These are phyloP conservation scores for Melanchra persicariae DNA, from an alignment of 2,888 invertebrate genomes.

Conservation along the genomic window DNA sequence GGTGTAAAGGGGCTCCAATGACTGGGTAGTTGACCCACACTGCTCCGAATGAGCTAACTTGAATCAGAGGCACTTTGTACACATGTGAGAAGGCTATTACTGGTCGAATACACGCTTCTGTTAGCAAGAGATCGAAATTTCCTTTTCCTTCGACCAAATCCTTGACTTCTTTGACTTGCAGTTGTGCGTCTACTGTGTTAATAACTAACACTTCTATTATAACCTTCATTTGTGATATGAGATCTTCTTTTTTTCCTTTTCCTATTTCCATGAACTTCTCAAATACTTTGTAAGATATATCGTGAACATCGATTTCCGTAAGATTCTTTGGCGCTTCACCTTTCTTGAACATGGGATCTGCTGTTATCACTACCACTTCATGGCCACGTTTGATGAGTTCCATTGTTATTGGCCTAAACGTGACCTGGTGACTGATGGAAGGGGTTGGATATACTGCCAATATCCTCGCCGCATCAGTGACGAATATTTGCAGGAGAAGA, in stretches of 20 bases:
- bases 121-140: slow-evolving; percentile 72
- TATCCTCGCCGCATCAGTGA: slow-evolving; percentile 72
- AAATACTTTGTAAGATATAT: slow-evolving; percentile 67
- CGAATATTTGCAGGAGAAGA: neutral
- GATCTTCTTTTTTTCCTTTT: slow-evolving; percentile 48
- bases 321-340: slow-evolving; percentile 71
- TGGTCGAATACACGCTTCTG: slow-evolving; percentile 68
- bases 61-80: slow-evolving; percentile 73
- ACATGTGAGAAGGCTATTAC: slow-evolving; percentile 65
- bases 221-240: slow-evolving; percentile 45
- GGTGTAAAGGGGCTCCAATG: slow-evolving; percentile 72
- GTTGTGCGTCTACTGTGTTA: slow-evolving; percentile 57
- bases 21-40: slow-evolving; percentile 53
- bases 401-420: slow-evolving; percentile 76
- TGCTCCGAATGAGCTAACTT: slow-evolving; percentile 72
- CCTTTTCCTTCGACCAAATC: slow-evolving; percentile 64
- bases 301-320: slow-evolving; percentile 78
- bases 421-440: slow-evolving; percentile 83
- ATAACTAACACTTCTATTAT: slow-evolving; percentile 40
- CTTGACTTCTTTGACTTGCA: slow-evolving; percentile 62
- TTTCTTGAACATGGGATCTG: slow-evolving; percentile 76
- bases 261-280: slow-evolving; percentile 30
- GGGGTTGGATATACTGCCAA: slow-evolving; percentile 76
- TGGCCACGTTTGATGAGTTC: slow-evolving; percentile 82
- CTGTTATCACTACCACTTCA: slow-evolving; percentile 79